Percentiles rank a stretch among this genome's conserved stretches.
These are phyloP conservation scores for Deilephila elpenor DNA, from an alignment of 2,888 invertebrate genomes.

Conservation along the genomic window DNA sequence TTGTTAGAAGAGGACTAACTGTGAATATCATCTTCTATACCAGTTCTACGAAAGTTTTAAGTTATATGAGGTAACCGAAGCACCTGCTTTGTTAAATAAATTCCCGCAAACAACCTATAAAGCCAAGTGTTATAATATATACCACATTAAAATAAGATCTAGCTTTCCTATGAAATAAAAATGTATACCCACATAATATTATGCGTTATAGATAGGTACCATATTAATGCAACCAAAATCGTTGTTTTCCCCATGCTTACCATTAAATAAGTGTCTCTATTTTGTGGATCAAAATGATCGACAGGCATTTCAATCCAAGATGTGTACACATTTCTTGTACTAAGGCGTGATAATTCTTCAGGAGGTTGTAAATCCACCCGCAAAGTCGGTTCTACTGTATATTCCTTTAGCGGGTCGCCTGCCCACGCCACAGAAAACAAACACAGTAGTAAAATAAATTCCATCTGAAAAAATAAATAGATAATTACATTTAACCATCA, in stretches of 20 bases:
- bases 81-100: too few relatives aligned
- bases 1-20: too few relatives aligned
- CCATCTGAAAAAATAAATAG: conserved; percentile 50
- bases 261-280: conserved; percentile 83
- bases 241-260: conserved; percentile 52
- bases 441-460: conserved; percentile 44
- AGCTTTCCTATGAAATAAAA: too few relatives aligned
- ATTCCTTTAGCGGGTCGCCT: conserved; percentile 53
- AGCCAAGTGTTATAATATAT: too few relatives aligned
- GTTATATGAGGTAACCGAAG: too few relatives aligned
- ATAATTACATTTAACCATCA: background rate
- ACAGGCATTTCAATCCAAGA: conserved; percentile 82
- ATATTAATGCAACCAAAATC: too few relatives aligned
- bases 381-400: conserved; percentile 63
- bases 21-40: too few relatives aligned
- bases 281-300: conserved; percentile 84
- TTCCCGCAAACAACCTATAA: too few relatives aligned
- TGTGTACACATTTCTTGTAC: conserved; percentile 51
- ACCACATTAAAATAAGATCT: too few relatives aligned
- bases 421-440: conserved; percentile 51
- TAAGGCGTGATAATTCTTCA: conserved; percentile 42
- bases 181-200: too few relatives aligned
- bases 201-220: too few relatives aligned
- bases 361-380: conserved; percentile 77
- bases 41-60: too few relatives aligned